Percentiles rank a stretch among this genome's conserved stretches.
Conservation (phyloP, 1,140 invertebrate species). For the Apis cerana region DNA sequence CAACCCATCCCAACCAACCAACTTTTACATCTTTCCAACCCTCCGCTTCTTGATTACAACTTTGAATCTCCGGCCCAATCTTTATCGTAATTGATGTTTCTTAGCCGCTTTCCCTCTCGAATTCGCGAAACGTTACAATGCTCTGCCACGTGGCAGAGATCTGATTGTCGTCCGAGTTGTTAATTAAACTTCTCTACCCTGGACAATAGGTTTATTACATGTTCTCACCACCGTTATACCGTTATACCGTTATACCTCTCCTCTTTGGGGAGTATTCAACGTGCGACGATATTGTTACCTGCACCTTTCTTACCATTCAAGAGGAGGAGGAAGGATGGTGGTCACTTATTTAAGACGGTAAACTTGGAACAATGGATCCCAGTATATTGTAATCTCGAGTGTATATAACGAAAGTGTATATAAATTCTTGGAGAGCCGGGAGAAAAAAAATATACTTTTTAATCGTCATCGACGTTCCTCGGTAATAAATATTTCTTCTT, state of each 20-base stretch:
- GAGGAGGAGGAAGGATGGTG: slow-evolving; percentile 4
- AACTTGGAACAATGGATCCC: slow-evolving; percentile 53
- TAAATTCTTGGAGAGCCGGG: too few relatives aligned
- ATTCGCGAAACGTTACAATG: slow-evolving; percentile 1
- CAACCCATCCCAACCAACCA: neutral
- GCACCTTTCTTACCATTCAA: slow-evolving; percentile 46
- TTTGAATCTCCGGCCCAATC: neutral
- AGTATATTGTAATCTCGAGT: too few relatives aligned
- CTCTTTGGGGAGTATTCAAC: slow-evolving; percentile 56
- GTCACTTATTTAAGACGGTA: slow-evolving; percentile 22
- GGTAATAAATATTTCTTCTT: neutral
- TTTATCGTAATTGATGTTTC: too few relatives aligned
- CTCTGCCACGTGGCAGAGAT: slow-evolving; percentile 4
- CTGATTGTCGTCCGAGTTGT: slow-evolving; percentile 33
- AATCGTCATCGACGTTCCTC: too few relatives aligned
- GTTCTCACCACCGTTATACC: slow-evolving; percentile 48
- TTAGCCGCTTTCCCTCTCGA: neutral
- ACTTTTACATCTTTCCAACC: neutral
- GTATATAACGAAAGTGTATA: neutral
- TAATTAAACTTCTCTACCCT: slow-evolving; percentile 61
- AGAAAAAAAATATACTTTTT: too few relatives aligned
- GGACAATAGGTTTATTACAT: slow-evolving; percentile 64
- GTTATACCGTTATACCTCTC: slow-evolving; percentile 39
- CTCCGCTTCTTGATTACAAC: neutral
- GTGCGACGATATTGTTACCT: slow-evolving; percentile 45